Conservation (phyloP, 2,888 invertebrate species). For the Sinopyrophorus schimmeli region DNA sequence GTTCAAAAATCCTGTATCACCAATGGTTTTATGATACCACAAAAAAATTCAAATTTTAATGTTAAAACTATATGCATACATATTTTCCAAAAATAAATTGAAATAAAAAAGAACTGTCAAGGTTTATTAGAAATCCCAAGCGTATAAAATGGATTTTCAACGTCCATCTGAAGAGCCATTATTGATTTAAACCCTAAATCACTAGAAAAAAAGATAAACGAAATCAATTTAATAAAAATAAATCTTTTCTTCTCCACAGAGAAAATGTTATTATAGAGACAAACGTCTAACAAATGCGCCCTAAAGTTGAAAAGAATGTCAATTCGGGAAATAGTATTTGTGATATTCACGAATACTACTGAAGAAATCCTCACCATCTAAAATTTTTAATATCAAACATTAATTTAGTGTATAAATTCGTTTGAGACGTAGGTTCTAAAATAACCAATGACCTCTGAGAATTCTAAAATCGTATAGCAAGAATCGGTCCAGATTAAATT, state of each 20-base stretch:
- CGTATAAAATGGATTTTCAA: slow-evolving; percentile 2
- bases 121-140: slow-evolving; percentile 1
- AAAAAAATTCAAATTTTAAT: neutral
- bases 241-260: slow-evolving; percentile 1
- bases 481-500: slow-evolving; percentile 34
- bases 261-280: slow-evolving; percentile 3
- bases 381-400: too few relatives aligned
- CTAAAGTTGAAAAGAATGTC: too few relatives aligned
- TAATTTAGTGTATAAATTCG: too few relatives aligned
- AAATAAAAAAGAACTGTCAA: too few relatives aligned
- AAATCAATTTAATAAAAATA: slow-evolving; percentile 5
- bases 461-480: slow-evolving; percentile 27
- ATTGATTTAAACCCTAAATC: slow-evolving; percentile 6
- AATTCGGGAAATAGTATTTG: too few relatives aligned
- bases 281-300: too few relatives aligned
- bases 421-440: too few relatives aligned
- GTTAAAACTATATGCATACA: too few relatives aligned
- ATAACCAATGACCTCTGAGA: slow-evolving; percentile 32
- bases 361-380: too few relatives aligned
- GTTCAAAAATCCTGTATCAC: too few relatives aligned
- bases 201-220: slow-evolving; percentile 1
- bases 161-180: slow-evolving; percentile 1
- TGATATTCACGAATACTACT: too few relatives aligned
- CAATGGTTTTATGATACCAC: neutral
- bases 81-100: too few relatives aligned